phyloP scores from a whole-genome alignment of 2,888 invertebrate species.

The Cosmia trapezina region DNA sequence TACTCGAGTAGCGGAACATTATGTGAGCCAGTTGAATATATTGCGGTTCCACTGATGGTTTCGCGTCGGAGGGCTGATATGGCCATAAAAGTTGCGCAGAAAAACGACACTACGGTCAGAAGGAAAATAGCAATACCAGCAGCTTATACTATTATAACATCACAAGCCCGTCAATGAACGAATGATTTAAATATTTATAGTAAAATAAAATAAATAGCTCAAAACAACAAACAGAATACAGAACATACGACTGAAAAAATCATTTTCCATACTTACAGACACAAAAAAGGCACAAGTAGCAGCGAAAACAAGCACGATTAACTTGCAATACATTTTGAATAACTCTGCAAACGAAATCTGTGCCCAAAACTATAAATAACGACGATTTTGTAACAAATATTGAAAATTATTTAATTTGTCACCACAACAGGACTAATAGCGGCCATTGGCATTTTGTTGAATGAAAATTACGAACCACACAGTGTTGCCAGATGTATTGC shows the following conservation, averaged over 20 bases:
- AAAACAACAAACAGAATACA: background rate
- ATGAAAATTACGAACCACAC: too few species aligned
- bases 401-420: conserved; percentile 19
- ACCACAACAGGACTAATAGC: conserved; percentile 31
- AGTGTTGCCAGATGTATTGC: too few species aligned
- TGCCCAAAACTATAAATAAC: conserved; percentile 4
- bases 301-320: conserved; percentile 64
- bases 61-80: too few species aligned
- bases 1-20: too few species aligned
- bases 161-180: background rate
- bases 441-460: conserved; percentile 34
- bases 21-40: too few species aligned
- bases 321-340: conserved; percentile 67
- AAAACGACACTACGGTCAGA: background rate
- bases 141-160: background rate
- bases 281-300: conserved; percentile 63
- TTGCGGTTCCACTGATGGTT: too few species aligned
- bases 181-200: background rate
- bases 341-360: background rate
- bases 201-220: background rate
- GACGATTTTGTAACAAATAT: background rate
- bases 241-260: background rate
- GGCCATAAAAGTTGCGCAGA: background rate
- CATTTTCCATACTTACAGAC: conserved; percentile 69
- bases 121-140: background rate